Conservation (phyloP, 2,888 invertebrate genomes). For the Plebejus argus region DNA sequence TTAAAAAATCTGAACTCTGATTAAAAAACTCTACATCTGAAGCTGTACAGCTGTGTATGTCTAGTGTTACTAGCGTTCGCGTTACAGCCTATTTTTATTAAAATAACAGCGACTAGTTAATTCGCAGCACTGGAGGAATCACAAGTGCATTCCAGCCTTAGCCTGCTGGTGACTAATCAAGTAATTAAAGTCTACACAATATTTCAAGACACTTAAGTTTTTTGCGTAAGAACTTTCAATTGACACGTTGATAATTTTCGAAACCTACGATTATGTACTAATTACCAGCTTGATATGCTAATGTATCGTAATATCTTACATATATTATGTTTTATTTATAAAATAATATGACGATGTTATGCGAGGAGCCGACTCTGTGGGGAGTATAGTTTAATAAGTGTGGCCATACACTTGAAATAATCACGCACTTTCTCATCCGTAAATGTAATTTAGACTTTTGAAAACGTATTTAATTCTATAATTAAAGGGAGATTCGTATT, state of each 20-base stretch:
- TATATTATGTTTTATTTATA: slow-evolving; percentile 39
- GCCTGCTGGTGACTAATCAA: neutral
- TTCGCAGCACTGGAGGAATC: neutral
- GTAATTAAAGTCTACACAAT: neutral
- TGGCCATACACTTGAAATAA: slow-evolving; percentile 36
- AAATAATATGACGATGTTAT: slow-evolving; percentile 39
- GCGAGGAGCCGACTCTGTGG: slow-evolving; percentile 40
- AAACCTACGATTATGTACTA: slow-evolving; percentile 31
- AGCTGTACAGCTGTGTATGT: too few species aligned
- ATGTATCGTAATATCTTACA: slow-evolving; percentile 33
- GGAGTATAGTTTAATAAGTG: slow-evolving; percentile 34
- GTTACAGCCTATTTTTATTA: too few species aligned
- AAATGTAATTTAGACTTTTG: slow-evolving; percentile 32
- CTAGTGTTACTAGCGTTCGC: too few species aligned
- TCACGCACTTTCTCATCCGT: slow-evolving; percentile 19
- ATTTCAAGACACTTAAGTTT: neutral
- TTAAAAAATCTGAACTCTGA: too few species aligned
- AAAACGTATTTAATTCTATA: slow-evolving; percentile 9
- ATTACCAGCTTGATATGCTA: slow-evolving; percentile 33
- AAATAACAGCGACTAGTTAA: neutral
- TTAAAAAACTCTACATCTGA: too few species aligned
- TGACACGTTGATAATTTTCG: slow-evolving; percentile 29
- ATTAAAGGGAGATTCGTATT: neutral
- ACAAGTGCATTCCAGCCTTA: neutral
- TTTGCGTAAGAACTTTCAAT: neutral